Percentiles rank a stretch among this genome's conserved stretches.
Evolutionary conservation across 2,888 invertebrate species (phyloP).

Genomic region (Thymelicus acteon): DNA sequence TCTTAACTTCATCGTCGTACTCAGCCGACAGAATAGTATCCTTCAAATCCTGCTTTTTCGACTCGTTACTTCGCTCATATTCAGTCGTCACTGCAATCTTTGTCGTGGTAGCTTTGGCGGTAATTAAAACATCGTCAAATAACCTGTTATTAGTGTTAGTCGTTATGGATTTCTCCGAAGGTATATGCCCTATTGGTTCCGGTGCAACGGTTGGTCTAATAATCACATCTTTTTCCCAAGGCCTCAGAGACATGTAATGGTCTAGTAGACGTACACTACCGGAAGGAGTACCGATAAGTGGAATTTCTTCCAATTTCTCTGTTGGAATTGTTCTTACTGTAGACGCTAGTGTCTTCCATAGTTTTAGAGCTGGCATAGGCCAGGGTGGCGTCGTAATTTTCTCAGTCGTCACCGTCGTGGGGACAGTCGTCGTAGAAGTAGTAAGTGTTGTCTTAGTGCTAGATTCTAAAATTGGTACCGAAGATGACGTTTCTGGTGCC

Average conservation of each 20-base stretch:
- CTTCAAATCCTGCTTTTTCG: constrained; percentile 71
- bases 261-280: constrained; percentile 63
- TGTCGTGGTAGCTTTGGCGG: constrained; percentile 64
- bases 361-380: constrained; percentile 81
- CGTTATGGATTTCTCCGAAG: constrained; percentile 62
- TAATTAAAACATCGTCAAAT: constrained; percentile 70
- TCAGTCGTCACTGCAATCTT: constrained; percentile 57
- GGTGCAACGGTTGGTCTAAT: constrained; percentile 70
- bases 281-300: constrained; percentile 63
- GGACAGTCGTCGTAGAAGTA: constrained; percentile 43
- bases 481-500: constrained; percentile 58
- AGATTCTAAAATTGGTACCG: constrained; percentile 40
- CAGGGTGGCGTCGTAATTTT: constrained; percentile 74
- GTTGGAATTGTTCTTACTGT: constrained; percentile 66
- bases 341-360: constrained; percentile 69
- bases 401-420: constrained; percentile 55
- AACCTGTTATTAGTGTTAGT: constrained; percentile 63
- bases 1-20: constrained; percentile 78
- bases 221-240: constrained; percentile 74
- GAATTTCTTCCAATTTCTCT: constrained; percentile 60
- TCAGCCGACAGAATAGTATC: constrained; percentile 75
- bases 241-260: constrained; percentile 67
- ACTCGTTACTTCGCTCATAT: constrained; percentile 57
- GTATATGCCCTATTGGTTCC: constrained; percentile 60
- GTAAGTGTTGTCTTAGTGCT: constrained; percentile 54